Percentiles rank a stretch among this genome's conserved stretches.
Conservation (phyloP, 1,140 invertebrate species). For the Aplysia californica region DNA sequence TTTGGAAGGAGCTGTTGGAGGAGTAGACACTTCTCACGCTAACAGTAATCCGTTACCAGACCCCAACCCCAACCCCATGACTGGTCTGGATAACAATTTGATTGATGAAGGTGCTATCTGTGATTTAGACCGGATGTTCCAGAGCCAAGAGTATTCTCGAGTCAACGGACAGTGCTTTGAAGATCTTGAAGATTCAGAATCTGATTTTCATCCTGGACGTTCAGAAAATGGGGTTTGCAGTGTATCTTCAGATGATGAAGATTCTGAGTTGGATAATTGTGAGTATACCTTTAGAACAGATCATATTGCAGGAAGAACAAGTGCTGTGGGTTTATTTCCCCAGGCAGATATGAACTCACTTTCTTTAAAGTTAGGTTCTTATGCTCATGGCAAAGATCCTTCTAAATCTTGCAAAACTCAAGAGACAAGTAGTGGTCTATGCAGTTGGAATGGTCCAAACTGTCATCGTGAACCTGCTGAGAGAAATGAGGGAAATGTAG, state of each 20-base stretch:
- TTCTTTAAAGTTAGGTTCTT: too few relatives aligned
- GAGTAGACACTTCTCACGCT: background rate
- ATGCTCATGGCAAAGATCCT: too few relatives aligned
- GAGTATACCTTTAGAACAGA: too few relatives aligned
- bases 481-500: background rate
- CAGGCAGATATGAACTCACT: background rate
- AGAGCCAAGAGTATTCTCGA: slow-evolving; percentile 23
- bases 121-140: slow-evolving; percentile 39
- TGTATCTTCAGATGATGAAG: background rate
- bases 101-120: slow-evolving; percentile 45
- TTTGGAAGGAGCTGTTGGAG: slow-evolving; percentile 5
- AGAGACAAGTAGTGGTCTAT: too few relatives aligned
- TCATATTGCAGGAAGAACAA: background rate
- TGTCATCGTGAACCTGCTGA: background rate
- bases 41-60: background rate
- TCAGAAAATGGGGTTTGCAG: background rate
- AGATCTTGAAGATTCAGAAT: background rate
- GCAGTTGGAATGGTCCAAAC: background rate
- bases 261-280: slow-evolving; percentile 19
- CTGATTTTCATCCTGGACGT: background rate
- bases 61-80: background rate
- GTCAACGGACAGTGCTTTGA: slow-evolving; percentile 12
- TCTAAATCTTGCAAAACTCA: too few relatives aligned
- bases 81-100: slow-evolving; percentile 26
- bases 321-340: background rate